These are phyloP conservation scores for Mallotus villosus DNA, from an alignment of 2,797 vertebrate species.

Conservation along the genomic window DNA sequence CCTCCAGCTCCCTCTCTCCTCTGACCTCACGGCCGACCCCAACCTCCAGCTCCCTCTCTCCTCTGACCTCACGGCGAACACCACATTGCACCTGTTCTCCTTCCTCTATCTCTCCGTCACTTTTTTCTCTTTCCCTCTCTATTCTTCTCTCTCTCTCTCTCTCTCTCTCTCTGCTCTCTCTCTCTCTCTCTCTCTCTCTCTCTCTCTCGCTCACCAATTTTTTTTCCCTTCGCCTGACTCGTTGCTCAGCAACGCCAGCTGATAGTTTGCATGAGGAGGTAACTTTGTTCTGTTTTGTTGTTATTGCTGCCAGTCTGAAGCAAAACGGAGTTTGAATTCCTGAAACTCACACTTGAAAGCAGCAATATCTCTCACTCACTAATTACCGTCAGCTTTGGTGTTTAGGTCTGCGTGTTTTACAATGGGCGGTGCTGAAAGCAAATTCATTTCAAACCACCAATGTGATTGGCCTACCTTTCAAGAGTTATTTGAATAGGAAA, in stretches of 20 bases:
- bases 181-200: slow-evolving; percentile 29
- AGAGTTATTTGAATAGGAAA: neutral
- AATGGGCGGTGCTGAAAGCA: neutral
- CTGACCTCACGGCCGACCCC: neutral
- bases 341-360: neutral
- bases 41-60: neutral
- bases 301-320: no score
- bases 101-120: neutral
- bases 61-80: neutral
- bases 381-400: slow-evolving; percentile 5
- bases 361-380: neutral
- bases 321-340: no score
- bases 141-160: slow-evolving; percentile 32
- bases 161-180: neutral
- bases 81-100: neutral
- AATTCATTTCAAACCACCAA: neutral
- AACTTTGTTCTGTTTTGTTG: no score
- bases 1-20: neutral
- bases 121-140: neutral
- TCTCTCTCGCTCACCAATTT: no score
- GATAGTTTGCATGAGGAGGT: slow-evolving; percentile 10
- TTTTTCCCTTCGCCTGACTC: slow-evolving; percentile 7
- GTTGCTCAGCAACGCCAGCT: slow-evolving; percentile 36
- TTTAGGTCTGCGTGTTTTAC: neutral
- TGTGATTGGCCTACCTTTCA: neutral